Percentiles rank a stretch among this genome's conserved stretches.
These are phyloP conservation scores for Zygothrica quintamaculata DNA, from an alignment of 2,888 invertebrate species.

Conservation along the genomic window DNA sequence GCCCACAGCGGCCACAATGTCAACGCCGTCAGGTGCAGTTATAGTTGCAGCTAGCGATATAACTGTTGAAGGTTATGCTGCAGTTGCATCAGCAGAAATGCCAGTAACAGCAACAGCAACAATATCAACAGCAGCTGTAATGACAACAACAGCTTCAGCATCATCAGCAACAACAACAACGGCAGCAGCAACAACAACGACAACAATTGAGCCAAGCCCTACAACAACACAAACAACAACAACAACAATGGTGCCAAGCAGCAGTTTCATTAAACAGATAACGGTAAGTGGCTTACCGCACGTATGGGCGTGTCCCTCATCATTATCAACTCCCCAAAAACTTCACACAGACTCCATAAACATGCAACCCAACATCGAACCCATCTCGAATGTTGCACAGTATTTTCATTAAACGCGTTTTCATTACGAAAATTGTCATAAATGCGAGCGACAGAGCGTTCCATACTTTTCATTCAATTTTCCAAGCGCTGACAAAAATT, in stretches of 20 bases:
- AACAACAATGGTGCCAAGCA: conserved; percentile 70
- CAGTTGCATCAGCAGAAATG: conserved; percentile 26
- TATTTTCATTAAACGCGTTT: conserved; percentile 58
- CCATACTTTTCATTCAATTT: conserved; percentile 66
- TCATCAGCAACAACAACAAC: conserved; percentile 30
- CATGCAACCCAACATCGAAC: neutral
- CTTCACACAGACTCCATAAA: neutral
- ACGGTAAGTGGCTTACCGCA: conserved; percentile 81
- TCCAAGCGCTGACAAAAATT: conserved; percentile 52
- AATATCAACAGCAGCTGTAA: conserved; percentile 46
- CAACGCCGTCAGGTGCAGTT: conserved; percentile 25
- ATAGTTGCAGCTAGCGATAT: conserved; percentile 26
- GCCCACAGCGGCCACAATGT: conserved; percentile 38
- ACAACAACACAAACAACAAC: conserved; percentile 31
- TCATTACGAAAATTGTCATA: conserved; percentile 64
- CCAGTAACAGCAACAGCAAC: conserved; percentile 42
- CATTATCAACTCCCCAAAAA: conserved; percentile 33
- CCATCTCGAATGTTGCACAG: conserved; percentile 12
- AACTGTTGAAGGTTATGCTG: conserved; percentile 13
- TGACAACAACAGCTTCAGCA: conserved; percentile 29
- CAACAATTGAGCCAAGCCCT: conserved; percentile 24
- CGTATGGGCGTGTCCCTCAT: conserved; percentile 49
- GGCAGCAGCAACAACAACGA: conserved; percentile 50
- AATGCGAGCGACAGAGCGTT: conserved; percentile 10
- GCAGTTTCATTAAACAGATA: conserved; percentile 81